phyloP scores from a whole-genome alignment of 2,113 vertebrate species.

The Pelecanoides urinatrix region DNA sequence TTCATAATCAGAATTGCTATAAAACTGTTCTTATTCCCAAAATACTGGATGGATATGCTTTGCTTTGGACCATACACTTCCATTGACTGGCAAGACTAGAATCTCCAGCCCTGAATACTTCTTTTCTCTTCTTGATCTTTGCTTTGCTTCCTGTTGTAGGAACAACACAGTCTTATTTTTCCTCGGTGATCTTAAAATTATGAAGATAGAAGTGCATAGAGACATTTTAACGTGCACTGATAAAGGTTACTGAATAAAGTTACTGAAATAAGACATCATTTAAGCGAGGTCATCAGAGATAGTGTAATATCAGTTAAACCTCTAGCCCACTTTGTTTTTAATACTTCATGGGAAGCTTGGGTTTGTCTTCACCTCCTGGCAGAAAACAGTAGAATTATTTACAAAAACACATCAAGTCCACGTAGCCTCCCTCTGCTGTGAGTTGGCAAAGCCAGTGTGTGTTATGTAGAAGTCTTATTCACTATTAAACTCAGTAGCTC shows the following conservation, averaged over 20 bases:
- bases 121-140: background rate
- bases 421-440: background rate
- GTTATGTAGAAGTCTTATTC: background rate
- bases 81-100: background rate
- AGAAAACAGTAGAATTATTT: background rate
- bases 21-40: background rate
- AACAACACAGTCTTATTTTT: background rate
- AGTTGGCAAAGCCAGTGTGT: background rate
- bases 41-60: background rate
- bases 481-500: background rate
- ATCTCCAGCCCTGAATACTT: background rate
- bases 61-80: background rate
- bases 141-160: background rate
- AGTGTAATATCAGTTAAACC: background rate
- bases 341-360: background rate
- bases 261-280: background rate
- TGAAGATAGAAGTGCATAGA: background rate
- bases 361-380: background rate
- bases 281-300: background rate
- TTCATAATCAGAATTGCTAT: background rate
- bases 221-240: background rate
- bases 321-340: background rate
- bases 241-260: background rate
- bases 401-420: background rate
- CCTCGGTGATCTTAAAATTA: background rate